Conservation (phyloP, 2,888 invertebrate genomes). For the Dicycla oo region DNA sequence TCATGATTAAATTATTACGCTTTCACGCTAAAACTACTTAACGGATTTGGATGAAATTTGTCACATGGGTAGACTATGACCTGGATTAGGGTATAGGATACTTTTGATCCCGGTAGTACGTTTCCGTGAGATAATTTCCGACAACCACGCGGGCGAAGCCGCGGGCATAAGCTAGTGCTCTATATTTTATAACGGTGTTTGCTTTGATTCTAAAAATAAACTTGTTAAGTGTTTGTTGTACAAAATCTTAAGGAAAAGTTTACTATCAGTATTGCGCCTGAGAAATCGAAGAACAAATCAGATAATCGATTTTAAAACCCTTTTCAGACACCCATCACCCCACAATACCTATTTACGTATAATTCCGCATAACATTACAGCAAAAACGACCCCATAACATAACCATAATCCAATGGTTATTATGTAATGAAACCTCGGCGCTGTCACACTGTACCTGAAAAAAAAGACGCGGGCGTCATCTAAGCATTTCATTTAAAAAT, state of each 20-base stretch:
- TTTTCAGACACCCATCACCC: not conserved
- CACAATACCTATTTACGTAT: constrained; percentile 30
- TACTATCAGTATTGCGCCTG: not conserved
- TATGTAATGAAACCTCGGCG: constrained; percentile 44
- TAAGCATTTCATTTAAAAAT: constrained; percentile 79
- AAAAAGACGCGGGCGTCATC: constrained; percentile 63
- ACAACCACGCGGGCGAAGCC: too few species aligned
- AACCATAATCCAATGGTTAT: constrained; percentile 56
- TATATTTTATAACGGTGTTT: not conserved
- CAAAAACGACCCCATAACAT: constrained; percentile 40
- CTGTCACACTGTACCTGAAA: constrained; percentile 52
- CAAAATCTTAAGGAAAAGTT: not conserved
- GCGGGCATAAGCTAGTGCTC: too few species aligned
- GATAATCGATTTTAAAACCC: not conserved
- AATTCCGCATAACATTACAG: constrained; percentile 25
- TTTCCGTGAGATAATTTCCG: too few species aligned
- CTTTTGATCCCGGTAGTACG: too few species aligned
- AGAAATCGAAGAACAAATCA: not conserved
- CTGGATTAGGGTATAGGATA: too few species aligned
- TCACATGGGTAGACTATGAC: too few species aligned
- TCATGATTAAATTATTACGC: too few species aligned
- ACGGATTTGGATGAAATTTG: too few species aligned
- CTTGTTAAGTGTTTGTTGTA: not conserved
- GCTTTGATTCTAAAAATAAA: not conserved
- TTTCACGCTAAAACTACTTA: too few species aligned